Evolutionary conservation across 2,888 invertebrate species (phyloP), one percentile per base, ranked within the genome.

Genomic region (Diogma glabrata): DNA sequence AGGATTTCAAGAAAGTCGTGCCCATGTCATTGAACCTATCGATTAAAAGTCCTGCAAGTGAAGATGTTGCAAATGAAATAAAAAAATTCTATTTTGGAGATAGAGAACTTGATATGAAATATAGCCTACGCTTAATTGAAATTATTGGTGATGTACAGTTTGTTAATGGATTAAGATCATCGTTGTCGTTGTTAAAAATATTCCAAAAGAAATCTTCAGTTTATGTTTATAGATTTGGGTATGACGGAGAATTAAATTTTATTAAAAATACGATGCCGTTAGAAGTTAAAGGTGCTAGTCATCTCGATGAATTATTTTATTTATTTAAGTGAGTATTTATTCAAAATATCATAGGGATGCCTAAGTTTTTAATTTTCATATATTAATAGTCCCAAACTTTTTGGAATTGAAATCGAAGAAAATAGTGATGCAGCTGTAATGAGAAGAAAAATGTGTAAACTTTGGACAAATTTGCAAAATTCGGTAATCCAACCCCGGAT

Each of bases 401-500:
- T 43, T 9, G 53, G 12, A 12, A 16, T 38, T 14, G 47, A 51
- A 1, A 28, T 57, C 2, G 53, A 61, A 1, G 51, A 57, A 0
- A 55, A 60, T 51, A 51, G 60, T 6, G 53, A 59, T 1, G 61
- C 66, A 53, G 57, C 56, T 30, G 53, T 56, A 19, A 67, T 76
- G 8, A 65, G 72, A 5, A 63, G 71, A 20, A 67, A 69, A 22
- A 64, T 80, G 59, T 67, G 73, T n/a, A 62, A 67, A 17, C 64
- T 80, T 65, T 80, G 82, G 80, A 74, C 78, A 0, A 79, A 81
- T 58, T 82, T 62, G 81, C 80, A 0, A 76, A 74, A 60, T 64
- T 56, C 19, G 62, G 61, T 49, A 64, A 68, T 49, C 72, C 72
- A 1, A 65, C 66, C 12, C 66, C 67, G 4, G 47, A 53, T 0